These are phyloP conservation scores for Epizoanthus illoricatus DNA, from an alignment of 92 coral and sea anemone species.

Conservation along the genomic window DNA sequence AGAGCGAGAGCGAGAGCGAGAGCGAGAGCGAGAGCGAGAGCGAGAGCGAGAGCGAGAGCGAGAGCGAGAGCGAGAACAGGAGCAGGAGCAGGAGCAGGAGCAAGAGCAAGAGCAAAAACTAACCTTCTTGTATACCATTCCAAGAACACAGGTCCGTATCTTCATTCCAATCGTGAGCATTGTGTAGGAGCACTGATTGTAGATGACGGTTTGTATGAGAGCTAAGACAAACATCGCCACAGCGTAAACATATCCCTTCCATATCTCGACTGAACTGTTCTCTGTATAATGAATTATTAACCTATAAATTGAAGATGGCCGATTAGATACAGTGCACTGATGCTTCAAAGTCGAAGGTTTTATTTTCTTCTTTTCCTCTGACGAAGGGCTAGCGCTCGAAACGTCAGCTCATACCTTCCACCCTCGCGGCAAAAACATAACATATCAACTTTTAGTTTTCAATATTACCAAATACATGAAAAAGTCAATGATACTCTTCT, in stretches of 20 bases:
- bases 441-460: too few relatives aligned
- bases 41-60: too few relatives aligned
- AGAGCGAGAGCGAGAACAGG: background rate
- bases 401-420: too few relatives aligned
- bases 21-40: too few relatives aligned
- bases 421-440: too few relatives aligned
- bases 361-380: too few relatives aligned
- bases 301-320: conserved; percentile 33
- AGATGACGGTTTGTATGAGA: conserved; percentile 47
- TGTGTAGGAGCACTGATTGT: conserved; percentile 65
- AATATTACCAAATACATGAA: too few relatives aligned
- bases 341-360: too few relatives aligned
- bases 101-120: background rate
- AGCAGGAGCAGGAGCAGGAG: background rate
- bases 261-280: conserved; percentile 29
- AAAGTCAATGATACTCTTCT: too few relatives aligned
- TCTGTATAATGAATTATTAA: conserved; percentile 53
- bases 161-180: conserved; percentile 68
- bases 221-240: conserved; percentile 61
- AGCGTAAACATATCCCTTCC: conserved; percentile 79
- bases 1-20: too few relatives aligned
- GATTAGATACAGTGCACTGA: background rate
- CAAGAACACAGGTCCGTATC: conserved; percentile 71
- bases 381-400: too few relatives aligned
- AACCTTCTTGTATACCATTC: conserved; percentile 79